Percentiles rank a stretch among this genome's conserved stretches.
phyloP scores from a whole-genome alignment of 2,797 vertebrate species.

The Taenioides sp. region DNA sequence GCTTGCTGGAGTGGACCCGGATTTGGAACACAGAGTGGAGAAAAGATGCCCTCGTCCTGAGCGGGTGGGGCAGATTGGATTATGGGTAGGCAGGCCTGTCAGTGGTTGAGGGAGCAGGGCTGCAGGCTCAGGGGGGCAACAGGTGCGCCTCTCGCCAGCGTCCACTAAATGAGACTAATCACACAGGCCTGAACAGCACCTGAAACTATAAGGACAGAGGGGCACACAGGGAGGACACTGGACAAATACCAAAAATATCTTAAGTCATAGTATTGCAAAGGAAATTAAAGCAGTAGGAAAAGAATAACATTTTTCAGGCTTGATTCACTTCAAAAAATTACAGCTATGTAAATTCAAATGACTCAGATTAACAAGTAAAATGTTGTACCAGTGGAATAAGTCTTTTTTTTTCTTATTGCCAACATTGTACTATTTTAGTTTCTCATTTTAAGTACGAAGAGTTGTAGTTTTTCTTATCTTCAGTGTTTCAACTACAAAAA shows the following conservation, averaged over 20 bases:
- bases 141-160: slow-evolving; percentile 67
- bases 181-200: slow-evolving; percentile 63
- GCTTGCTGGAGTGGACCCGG: slow-evolving; percentile 56
- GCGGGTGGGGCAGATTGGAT: slow-evolving; percentile 70
- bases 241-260: not conserved
- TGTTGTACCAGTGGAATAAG: no score
- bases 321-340: no score
- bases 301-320: no score
- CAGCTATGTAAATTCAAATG: no score
- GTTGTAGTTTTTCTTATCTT: no score
- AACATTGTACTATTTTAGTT: no score
- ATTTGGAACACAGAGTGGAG: slow-evolving; percentile 57
- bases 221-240: not conserved
- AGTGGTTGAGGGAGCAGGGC: slow-evolving; percentile 63
- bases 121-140: slow-evolving; percentile 76
- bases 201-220: slow-evolving; percentile 56
- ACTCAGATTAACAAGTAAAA: no score
- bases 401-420: no score
- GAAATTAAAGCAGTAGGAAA: no score
- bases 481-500: no score
- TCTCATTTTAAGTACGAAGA: no score
- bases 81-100: slow-evolving; percentile 70
- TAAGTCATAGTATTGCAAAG: not conserved
- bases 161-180: slow-evolving; percentile 79
- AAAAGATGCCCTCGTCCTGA: slow-evolving; percentile 66